Evolutionary conservation across 2,888 invertebrate genomes (phyloP).

Genomic region (Suillia variegata): DNA sequence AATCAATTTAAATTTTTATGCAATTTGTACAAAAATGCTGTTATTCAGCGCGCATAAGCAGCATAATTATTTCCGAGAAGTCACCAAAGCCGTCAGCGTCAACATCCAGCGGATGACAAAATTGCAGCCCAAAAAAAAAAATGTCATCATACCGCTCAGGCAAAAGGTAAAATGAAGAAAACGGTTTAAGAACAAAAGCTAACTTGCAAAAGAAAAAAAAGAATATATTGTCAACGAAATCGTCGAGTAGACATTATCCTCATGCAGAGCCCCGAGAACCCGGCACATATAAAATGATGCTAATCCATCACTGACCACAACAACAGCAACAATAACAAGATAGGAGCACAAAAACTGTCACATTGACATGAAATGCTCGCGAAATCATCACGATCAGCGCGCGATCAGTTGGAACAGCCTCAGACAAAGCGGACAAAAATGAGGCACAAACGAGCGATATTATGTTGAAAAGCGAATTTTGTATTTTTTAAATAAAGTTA

Average conservation of each 20-base stretch:
- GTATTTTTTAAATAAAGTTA: constrained; percentile 16
- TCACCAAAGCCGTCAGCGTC: constrained; percentile 12
- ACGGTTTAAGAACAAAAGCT: neutral
- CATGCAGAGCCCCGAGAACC: too few relatives aligned
- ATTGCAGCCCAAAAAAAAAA: constrained; percentile 26
- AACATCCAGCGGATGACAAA: constrained; percentile 19
- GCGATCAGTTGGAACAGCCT: neutral
- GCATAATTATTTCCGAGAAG: constrained; percentile 60
- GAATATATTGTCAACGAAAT: constrained; percentile 46
- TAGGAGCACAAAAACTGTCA: constrained; percentile 3
- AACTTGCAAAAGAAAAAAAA: constrained; percentile 6
- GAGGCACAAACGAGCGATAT: constrained; percentile 26
- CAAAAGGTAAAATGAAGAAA: too few relatives aligned
- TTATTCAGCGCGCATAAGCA: constrained; percentile 50
- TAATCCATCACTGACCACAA: constrained; percentile 55
- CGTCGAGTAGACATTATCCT: constrained; percentile 51
- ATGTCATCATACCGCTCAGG: too few relatives aligned
- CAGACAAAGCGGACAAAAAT: constrained; percentile 17
- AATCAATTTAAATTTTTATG: constrained; percentile 52
- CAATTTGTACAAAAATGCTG: constrained; percentile 57
- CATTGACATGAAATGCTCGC: constrained; percentile 44
- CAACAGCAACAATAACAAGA: too few relatives aligned
- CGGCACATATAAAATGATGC: constrained; percentile 57
- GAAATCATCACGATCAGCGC: neutral
- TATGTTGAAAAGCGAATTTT: constrained; percentile 34